Evolutionary conservation across 2,113 vertebrate species (phyloP).

Genomic region (Cyanoramphus novaezelandiae): DNA sequence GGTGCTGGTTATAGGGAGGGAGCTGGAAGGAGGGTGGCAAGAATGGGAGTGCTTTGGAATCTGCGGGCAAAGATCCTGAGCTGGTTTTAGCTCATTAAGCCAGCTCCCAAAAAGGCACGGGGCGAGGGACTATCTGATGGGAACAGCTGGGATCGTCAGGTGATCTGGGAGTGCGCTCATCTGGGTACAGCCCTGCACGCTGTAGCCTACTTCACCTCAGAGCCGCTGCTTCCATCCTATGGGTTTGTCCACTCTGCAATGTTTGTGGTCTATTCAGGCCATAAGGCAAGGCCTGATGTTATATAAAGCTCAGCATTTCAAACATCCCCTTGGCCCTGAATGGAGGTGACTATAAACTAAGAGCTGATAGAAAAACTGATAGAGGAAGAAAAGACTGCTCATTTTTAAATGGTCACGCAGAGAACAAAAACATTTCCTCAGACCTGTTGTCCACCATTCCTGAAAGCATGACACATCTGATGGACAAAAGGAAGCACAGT

Average conservation of each 20-base stretch:
- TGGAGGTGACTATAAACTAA: background rate
- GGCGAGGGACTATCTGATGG: background rate
- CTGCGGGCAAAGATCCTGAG: background rate
- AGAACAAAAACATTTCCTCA: background rate
- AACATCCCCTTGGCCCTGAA: background rate
- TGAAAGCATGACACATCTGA: background rate
- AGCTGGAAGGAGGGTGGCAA: background rate
- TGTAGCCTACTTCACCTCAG: background rate
- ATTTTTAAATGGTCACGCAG: background rate
- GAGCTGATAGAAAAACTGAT: background rate
- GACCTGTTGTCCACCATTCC: background rate
- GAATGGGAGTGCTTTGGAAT: background rate
- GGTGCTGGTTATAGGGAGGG: background rate
- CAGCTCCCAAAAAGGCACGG: background rate
- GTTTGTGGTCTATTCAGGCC: background rate
- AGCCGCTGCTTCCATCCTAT: background rate
- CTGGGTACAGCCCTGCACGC: background rate
- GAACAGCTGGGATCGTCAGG: background rate
- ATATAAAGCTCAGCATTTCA: background rate
- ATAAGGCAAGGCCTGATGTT: background rate
- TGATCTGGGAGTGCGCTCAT: background rate
- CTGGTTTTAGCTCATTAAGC: background rate
- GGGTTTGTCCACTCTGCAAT: background rate
- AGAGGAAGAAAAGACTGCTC: background rate
- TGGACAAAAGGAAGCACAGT: background rate